These are phyloP conservation scores for Phrynocephalus guinanensis DNA, from an alignment of 2,797 vertebrate genomes.

Conservation along the genomic window DNA sequence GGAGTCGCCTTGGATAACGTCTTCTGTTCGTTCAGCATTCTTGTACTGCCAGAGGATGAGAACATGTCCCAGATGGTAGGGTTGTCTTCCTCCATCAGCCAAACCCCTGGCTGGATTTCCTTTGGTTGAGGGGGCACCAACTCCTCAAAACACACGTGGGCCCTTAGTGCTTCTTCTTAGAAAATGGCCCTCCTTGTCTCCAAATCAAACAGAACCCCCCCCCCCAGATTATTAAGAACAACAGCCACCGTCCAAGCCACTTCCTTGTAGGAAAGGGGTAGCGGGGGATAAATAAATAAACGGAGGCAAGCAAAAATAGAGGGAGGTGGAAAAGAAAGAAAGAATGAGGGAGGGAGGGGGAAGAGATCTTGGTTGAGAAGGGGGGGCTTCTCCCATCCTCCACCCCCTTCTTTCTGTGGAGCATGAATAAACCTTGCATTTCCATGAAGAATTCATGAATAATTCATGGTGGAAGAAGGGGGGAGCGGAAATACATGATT, in stretches of 20 bases:
- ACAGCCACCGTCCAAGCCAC: conserved; percentile 40
- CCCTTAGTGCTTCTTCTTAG: background rate
- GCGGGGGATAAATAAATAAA: conserved; percentile 32
- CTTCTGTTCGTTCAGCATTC: conserved; percentile 59
- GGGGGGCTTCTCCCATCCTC: background rate
- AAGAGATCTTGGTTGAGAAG: background rate
- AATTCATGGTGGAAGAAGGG: conserved; percentile 52
- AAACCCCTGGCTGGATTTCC: conserved; percentile 54
- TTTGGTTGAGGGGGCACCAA: conserved; percentile 56
- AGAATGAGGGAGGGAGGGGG: background rate
- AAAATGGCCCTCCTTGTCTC: conserved; percentile 22
- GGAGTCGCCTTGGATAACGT: conserved; percentile 53
- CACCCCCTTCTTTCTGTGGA: conserved; percentile 54
- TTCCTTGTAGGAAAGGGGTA: conserved; percentile 53
- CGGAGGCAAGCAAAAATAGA: background rate
- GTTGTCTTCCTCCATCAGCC: conserved; percentile 52
- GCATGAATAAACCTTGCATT: conserved; percentile 72
- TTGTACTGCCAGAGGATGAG: conserved; percentile 51
- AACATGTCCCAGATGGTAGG: conserved; percentile 32
- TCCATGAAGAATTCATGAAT: conserved; percentile 73
- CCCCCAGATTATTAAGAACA: conserved; percentile 15
- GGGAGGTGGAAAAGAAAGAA: background rate
- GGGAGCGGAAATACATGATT: conserved; percentile 66
- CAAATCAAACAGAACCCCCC: background rate
- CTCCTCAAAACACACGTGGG: background rate